These are phyloP conservation scores for Mormoops blainvillei DNA, from an alignment of 2,113 vertebrate genomes.

Conservation along the genomic window DNA sequence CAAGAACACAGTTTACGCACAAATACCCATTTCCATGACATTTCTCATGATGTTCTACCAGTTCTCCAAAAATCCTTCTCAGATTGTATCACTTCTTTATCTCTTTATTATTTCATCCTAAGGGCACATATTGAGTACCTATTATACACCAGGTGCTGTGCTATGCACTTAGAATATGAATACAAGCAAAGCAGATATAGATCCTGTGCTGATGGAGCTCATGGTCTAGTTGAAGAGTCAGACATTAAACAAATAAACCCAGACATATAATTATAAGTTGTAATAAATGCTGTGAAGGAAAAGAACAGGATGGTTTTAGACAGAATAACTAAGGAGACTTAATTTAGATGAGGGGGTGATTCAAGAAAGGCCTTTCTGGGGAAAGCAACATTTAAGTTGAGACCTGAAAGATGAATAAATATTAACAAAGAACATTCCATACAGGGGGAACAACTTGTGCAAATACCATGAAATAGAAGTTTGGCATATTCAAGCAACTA, in stretches of 20 bases:
- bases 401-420: background rate
- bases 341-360: background rate
- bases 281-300: background rate
- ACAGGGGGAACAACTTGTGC: background rate
- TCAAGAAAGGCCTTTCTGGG: background rate
- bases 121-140: background rate
- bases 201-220: background rate
- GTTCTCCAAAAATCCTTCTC: background rate
- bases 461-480: background rate
- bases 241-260: background rate
- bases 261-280: background rate
- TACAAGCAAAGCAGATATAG: background rate
- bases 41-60: background rate
- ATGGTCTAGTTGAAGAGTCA: background rate
- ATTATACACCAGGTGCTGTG: background rate
- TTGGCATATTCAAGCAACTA: background rate
- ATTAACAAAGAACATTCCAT: background rate
- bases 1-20: background rate
- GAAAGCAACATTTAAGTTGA: background rate
- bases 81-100: background rate
- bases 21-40: background rate
- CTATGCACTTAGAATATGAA: background rate
- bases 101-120: background rate
- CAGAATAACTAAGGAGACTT: background rate
- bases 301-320: background rate